A percentile compares a stretch with the other conserved stretches of the same genome.
These are phyloP conservation scores for Carposina sasakii DNA, from an alignment of 1,140 invertebrate genomes.

Conservation along the genomic window DNA sequence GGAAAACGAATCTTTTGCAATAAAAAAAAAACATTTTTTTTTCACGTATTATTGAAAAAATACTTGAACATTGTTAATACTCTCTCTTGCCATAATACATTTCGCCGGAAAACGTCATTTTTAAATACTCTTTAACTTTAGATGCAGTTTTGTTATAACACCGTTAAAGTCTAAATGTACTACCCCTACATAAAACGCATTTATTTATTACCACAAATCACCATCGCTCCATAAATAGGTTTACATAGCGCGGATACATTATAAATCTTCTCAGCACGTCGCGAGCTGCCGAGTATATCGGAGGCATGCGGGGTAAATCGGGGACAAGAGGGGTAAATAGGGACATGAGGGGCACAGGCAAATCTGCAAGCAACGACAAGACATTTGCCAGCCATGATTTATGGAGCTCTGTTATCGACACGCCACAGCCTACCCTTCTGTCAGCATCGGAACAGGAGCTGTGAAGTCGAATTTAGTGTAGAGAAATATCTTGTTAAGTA, in stretches of 20 bases:
- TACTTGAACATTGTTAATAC: no score
- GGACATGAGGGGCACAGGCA: slow-evolving; percentile 27
- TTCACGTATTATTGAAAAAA: no score
- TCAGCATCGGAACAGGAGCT: slow-evolving; percentile 21
- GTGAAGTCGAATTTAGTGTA: slow-evolving; percentile 33
- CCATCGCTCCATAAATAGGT: background rate
- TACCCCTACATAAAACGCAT: background rate
- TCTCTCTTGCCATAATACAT: no score
- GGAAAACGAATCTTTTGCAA: no score
- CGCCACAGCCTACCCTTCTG: slow-evolving; percentile 52
- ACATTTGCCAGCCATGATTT: slow-evolving; percentile 65
- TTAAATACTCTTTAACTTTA: no score
- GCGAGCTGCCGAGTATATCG: background rate
- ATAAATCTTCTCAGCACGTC: no score
- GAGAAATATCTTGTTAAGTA: no score
- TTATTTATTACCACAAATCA: background rate
- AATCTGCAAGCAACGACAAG: slow-evolving; percentile 57
- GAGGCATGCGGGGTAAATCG: background rate
- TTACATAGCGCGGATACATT: no score
- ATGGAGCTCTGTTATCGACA: slow-evolving; percentile 64
- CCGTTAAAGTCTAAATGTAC: background rate
- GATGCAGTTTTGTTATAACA: no score
- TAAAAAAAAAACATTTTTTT: no score
- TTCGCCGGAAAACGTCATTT: no score
- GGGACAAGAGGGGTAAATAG: background rate